Conservation (phyloP, 2,797 vertebrate species). For the Propithecus deckenii region DNA sequence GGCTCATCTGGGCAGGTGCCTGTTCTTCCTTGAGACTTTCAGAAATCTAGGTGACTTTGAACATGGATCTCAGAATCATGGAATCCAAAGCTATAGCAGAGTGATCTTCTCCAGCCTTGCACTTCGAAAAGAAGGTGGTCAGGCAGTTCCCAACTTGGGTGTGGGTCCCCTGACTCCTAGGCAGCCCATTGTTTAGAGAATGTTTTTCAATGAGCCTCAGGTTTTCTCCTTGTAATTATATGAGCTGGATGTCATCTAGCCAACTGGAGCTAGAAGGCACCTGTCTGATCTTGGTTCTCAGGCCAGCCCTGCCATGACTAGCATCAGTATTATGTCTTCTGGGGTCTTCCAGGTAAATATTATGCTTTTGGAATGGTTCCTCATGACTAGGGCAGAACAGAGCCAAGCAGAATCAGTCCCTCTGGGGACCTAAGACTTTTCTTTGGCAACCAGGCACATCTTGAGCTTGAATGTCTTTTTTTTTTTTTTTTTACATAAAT, state of each 20-base stretch:
- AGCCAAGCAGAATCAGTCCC: not conserved
- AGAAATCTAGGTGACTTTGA: not conserved
- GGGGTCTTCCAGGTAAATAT: not conserved
- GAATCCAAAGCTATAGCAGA: not conserved
- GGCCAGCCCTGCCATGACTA: not conserved
- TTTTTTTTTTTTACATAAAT: not conserved
- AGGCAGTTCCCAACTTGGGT: not conserved
- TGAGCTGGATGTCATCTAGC: not conserved
- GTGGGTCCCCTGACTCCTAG: not conserved
- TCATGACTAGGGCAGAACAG: not conserved
- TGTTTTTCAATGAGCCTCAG: not conserved
- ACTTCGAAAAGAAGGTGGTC: not conserved
- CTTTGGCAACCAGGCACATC: not conserved
- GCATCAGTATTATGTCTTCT: not conserved
- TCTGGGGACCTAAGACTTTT: not conserved
- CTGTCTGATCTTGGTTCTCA: not conserved
- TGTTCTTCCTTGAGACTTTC: not conserved
- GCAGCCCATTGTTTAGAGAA: not conserved
- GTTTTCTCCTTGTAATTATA: not conserved
- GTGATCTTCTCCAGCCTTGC: not conserved
- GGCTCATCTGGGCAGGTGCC: not conserved
- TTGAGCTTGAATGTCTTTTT: constrained; percentile 10
- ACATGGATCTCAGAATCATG: not conserved
- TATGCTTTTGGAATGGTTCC: not conserved
- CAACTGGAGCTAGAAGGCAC: not conserved